Base-by-base conservation (phyloP, 2,888 invertebrate genomes). In the Epinotia ramella region DNA sequence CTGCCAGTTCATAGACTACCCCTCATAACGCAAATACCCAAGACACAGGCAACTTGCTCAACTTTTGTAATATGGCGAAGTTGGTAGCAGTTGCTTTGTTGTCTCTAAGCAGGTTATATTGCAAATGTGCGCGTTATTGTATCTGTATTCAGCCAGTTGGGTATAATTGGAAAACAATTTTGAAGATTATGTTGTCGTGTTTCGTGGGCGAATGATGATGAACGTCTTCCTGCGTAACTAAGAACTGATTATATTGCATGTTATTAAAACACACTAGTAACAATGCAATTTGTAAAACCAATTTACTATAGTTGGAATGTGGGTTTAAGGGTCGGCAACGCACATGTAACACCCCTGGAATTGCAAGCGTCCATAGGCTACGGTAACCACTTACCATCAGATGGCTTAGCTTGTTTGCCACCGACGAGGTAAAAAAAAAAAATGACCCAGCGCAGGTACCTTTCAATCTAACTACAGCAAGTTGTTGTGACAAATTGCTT, bases 61-160 rank as follows among this genome's bases (percentile, higher is more conserved):
- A 93, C 91, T 93, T 93, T 90, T 86, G 89, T 88, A 93, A 94
- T 93, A 92, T 91, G 83, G 86, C 86, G 84, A 88, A 92, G 86
- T 91, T 91, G 86, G 84, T 84, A 88, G 84, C 79, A 76, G 76
- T 77, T 70, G 82, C 82, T 84, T 84, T 85, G 85, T 84, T 84
- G 80, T 77, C 76, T 77, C 80, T 71, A 74, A 77, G 68, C 63
- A 66, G 74, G 67, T 66, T 62, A 71, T 66, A 73, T 73, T 49
- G 62, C 73, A 71, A 66, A 73, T 68, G 62, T 76, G 20, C 57
- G 13, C 65, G 56, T 20, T 60, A 53, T 63, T 68, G 56, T 64
- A 20, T 40, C 40, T 76, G 71, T 72, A 67, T 62, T 49, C 71
- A 72, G 76, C 66, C 76, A 72, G 71, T 71, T 66, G 60, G 64